A percentile compares a stretch with the other conserved stretches of the same genome.
These are phyloP conservation scores for Hirundichthys speculiger DNA, from an alignment of 2,113 vertebrate genomes.

Conservation along the genomic window DNA sequence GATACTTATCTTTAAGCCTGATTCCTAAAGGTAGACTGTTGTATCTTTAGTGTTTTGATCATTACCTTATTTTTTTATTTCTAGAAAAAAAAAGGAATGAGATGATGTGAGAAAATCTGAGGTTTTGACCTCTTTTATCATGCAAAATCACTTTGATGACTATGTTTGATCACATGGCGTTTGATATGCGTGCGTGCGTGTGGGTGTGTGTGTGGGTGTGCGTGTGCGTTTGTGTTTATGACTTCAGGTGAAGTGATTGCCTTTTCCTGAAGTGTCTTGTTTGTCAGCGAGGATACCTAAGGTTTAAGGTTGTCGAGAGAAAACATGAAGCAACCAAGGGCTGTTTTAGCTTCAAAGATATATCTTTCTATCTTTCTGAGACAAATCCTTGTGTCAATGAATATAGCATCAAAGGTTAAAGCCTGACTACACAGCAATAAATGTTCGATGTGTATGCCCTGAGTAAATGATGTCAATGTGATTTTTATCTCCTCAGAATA, in stretches of 20 bases:
- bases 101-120: conserved; percentile 56
- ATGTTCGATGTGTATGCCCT: conserved; percentile 79
- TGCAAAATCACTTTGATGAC: conserved; percentile 74
- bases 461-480: conserved; percentile 72
- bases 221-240: conserved; percentile 43
- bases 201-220: conserved; percentile 31
- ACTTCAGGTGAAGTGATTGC: conserved; percentile 60
- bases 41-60: conserved; percentile 58
- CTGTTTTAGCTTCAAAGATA: conserved; percentile 81
- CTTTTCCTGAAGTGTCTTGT: conserved; percentile 67
- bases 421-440: conserved; percentile 83
- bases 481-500: conserved; percentile 66
- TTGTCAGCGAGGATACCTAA: conserved; percentile 53
- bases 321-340: conserved; percentile 77
- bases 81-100: conserved; percentile 48
- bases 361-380: conserved; percentile 70
- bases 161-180: conserved; percentile 60
- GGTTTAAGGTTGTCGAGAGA: conserved; percentile 48
- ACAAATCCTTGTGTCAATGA: conserved; percentile 75
- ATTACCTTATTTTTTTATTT: conserved; percentile 47
- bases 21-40: conserved; percentile 69
- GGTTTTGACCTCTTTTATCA: conserved; percentile 68
- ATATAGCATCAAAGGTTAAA: conserved; percentile 72
- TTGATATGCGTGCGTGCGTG: conserved; percentile 43
- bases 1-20: conserved; percentile 58